Base-by-base conservation (phyloP, 2,888 invertebrate species). In the Amblyteles armatorius region DNA sequence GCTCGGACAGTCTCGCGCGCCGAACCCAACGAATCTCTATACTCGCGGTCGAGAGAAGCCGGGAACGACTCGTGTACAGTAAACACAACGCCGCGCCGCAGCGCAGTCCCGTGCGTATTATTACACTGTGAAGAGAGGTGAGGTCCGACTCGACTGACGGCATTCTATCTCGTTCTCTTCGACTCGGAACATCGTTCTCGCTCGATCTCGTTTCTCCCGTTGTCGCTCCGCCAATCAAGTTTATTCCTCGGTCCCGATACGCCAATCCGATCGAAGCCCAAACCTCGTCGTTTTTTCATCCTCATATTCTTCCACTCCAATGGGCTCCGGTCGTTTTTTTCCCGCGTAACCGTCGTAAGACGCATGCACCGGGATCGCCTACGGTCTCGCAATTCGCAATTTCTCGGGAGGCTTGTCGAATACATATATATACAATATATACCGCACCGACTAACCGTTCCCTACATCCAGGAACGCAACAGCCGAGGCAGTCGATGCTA, bases 331-430 rank as follows among this genome's bases (percentile, higher is more conserved):
- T 82, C 26, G 57, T 71, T 71, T 48, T 57, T 60, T n/a, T 63
- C 29, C 36, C 67, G 73, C 33, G 22, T 68, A 52, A 19, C 48
- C 33, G 29, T 60, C 72, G 72, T 76, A 26, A 72, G 71, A 71
- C 79, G 71, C 79, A 72, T 80, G 82, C 82, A 73, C 79, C 82
- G 85, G 72, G 80, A 82, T 79, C 85, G 80, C 83, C 80, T 83
- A 74, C 80, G 86, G 68, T 86, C 86, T 67, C 81, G 29, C 44
- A 22, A 63, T 57, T 81, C 73, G 76, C 84, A 76, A 79, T 85
- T 85, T 85, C 82, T 85, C 55, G 79, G 76, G 79, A 85, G 79
- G 79, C 65, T 55, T 55, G 48, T 57, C 63, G 26, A 22, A 22
- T 76, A 40, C 7, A 63, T 48, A 48, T 48, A 48, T 11, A 44